A percentile compares a stretch with the other conserved stretches of the same genome.
Evolutionary conservation across 2,888 invertebrate genomes (phyloP).

Genomic region (Oligia fasciuncula): DNA sequence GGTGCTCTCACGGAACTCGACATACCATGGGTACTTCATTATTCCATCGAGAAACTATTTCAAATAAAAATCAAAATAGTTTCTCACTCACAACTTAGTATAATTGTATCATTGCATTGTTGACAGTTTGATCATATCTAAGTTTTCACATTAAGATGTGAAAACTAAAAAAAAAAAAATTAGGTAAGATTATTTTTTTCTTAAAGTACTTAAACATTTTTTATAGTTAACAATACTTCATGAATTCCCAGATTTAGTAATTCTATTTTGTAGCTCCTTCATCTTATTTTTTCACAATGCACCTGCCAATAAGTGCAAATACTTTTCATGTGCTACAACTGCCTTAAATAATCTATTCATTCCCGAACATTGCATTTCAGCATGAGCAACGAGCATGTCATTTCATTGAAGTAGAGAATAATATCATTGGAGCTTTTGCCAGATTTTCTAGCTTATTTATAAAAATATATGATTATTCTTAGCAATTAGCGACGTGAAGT

Average conservation of each 20-base stretch:
- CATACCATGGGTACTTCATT: slow-evolving; percentile 2
- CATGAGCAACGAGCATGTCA: slow-evolving; percentile 31
- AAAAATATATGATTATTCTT: slow-evolving; percentile 69
- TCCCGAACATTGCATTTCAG: slow-evolving; percentile 58
- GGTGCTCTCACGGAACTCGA: slow-evolving; percentile 38
- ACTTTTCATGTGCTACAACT: slow-evolving; percentile 21
- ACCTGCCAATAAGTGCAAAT: slow-evolving; percentile 16
- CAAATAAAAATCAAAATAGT: slow-evolving; percentile 1
- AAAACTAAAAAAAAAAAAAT: no score
- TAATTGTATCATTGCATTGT: slow-evolving; percentile 10
- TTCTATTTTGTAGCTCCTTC: not conserved
- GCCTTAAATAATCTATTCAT: slow-evolving; percentile 43
- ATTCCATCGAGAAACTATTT: slow-evolving; percentile 13
- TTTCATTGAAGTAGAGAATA: slow-evolving; percentile 36
- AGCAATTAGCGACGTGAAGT: slow-evolving; percentile 85
- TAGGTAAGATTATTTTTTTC: not conserved
- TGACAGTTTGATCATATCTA: slow-evolving; percentile 39
- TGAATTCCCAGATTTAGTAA: not conserved
- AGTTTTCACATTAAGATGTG: not conserved
- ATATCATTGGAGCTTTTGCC: slow-evolving; percentile 39
- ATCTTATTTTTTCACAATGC: not conserved
- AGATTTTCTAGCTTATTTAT: slow-evolving; percentile 49
- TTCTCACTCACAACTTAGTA: slow-evolving; percentile 13
- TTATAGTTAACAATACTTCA: slow-evolving; percentile 7
- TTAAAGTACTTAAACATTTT: slow-evolving; percentile 27